Evolutionary conservation across 2,113 vertebrate species (phyloP).

Genomic region (Odontesthes bonariensis): DNA sequence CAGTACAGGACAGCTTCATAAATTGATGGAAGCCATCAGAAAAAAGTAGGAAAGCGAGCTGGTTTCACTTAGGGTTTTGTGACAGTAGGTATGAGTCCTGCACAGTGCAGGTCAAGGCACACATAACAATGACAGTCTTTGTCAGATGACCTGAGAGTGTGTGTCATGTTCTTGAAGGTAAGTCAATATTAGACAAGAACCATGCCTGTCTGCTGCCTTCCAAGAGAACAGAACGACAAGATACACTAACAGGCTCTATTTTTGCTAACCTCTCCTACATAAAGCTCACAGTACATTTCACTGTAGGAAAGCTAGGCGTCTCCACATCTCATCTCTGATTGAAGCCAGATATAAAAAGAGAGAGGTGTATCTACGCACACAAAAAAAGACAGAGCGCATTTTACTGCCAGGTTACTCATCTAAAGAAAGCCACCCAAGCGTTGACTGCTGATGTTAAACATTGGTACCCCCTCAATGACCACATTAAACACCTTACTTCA

Average conservation of each 20-base stretch:
- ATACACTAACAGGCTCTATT: slow-evolving; percentile 40
- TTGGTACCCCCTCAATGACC: slow-evolving; percentile 41
- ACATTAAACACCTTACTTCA: slow-evolving; percentile 30
- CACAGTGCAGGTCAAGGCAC: slow-evolving; percentile 16
- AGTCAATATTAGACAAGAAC: slow-evolving; percentile 62
- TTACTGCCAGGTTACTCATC: slow-evolving; percentile 34
- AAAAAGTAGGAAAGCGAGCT: neutral
- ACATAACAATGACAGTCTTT: slow-evolving; percentile 23
- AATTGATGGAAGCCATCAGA: slow-evolving; percentile 60
- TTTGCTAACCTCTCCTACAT: slow-evolving; percentile 23
- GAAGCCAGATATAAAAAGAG: slow-evolving; percentile 32
- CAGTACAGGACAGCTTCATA: slow-evolving; percentile 23
- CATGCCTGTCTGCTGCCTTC: slow-evolving; percentile 34
- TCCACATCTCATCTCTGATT: slow-evolving; percentile 11
- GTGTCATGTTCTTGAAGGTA: slow-evolving; percentile 63
- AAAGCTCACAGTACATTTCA: slow-evolving; percentile 14
- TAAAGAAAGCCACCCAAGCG: neutral
- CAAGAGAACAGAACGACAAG: slow-evolving; percentile 32
- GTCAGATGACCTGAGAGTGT: slow-evolving; percentile 34
- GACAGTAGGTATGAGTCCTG: slow-evolving; percentile 18
- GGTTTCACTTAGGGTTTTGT: slow-evolving; percentile 27
- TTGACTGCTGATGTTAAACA: slow-evolving; percentile 30
- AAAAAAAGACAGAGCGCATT: neutral
- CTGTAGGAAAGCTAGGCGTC: slow-evolving; percentile 29
- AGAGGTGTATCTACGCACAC: slow-evolving; percentile 39